phyloP scores from a whole-genome alignment of 1,140 invertebrate species.

The Colletes latitarsis region DNA sequence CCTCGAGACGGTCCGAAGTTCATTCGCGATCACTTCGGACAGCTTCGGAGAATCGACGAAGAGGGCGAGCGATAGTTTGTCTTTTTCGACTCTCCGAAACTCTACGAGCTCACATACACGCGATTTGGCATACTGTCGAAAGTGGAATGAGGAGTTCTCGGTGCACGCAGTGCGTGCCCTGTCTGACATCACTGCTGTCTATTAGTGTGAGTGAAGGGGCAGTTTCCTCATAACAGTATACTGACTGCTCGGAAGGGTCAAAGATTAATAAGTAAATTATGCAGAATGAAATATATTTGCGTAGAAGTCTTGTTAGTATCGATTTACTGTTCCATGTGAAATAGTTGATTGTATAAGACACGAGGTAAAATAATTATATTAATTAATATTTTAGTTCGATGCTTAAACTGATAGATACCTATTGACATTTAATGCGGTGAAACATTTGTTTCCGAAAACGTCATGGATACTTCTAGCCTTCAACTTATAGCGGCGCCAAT shows the following conservation, averaged over 20 bases:
- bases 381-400: conserved; percentile 4
- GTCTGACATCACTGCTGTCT: too few species aligned
- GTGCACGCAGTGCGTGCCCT: too few species aligned
- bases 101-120: too few species aligned
- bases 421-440: neutral
- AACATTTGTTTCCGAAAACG: neutral
- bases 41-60: too few species aligned
- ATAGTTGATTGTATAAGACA: neutral
- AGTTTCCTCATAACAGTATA: too few species aligned
- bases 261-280: neutral
- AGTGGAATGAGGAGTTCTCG: too few species aligned
- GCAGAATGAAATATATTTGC: neutral
- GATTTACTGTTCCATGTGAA: neutral
- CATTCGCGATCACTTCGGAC: too few species aligned
- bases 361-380: neutral
- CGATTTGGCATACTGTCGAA: too few species aligned
- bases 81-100: too few species aligned
- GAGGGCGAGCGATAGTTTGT: too few species aligned
- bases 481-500: conserved; percentile 73
- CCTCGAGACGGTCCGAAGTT: too few species aligned
- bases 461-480: conserved; percentile 74
- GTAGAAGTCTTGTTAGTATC: neutral
- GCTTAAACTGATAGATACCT: neutral
- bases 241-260: neutral
- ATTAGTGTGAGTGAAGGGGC: too few species aligned